Evolutionary conservation across 2,888 invertebrate species (phyloP).

Genomic region (Cantharis rufa): DNA sequence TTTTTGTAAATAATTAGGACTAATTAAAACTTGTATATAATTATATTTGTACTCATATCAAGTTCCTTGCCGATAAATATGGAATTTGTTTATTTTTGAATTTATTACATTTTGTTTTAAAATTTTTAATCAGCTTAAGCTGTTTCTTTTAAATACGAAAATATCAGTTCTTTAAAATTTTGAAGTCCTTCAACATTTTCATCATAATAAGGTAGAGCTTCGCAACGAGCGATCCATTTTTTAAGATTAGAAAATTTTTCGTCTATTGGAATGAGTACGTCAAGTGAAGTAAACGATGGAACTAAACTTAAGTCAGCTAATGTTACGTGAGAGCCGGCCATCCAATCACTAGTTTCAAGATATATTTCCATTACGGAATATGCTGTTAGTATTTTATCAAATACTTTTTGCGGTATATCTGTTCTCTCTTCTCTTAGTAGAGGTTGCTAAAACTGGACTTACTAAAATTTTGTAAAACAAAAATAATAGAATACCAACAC

Average conservation of each 20-base stretch:
- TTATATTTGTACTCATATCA: too few species aligned
- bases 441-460: conserved; percentile 35
- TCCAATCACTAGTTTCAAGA: conserved; percentile 56
- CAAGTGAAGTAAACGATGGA: conserved; percentile 47
- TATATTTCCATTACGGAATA: conserved; percentile 58
- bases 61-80: too few species aligned
- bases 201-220: conserved; percentile 40
- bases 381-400: conserved; percentile 46
- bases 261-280: conserved; percentile 47
- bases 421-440: conserved; percentile 10
- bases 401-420: conserved; percentile 10
- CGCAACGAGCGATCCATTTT: conserved; percentile 44
- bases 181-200: conserved; percentile 11
- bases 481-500: conserved; percentile 51
- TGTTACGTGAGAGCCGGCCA: conserved; percentile 59
- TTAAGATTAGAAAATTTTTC: neutral
- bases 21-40: too few species aligned
- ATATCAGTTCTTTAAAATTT: conserved; percentile 8
- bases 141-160: neutral
- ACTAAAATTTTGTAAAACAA: conserved; percentile 41
- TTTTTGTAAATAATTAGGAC: too few species aligned
- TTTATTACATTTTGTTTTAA: neutral
- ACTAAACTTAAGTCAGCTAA: conserved; percentile 60
- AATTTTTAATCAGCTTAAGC: neutral
- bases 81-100: too few species aligned